Conservation (phyloP, 2,888 invertebrate species). For the Aplocera efformata region DNA sequence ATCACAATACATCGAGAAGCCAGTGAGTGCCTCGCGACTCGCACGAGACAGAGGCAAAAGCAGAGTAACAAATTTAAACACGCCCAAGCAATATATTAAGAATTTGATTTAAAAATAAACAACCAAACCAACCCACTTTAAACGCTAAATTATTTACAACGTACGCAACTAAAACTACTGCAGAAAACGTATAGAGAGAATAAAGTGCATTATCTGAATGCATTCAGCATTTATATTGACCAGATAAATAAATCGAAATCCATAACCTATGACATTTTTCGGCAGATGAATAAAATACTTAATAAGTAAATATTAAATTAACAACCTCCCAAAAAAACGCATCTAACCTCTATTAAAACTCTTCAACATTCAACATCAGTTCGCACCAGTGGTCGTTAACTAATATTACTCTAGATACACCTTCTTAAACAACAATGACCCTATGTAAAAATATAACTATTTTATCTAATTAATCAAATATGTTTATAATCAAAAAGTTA, state of each 20-base stretch:
- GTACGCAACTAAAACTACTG: conserved; percentile 46
- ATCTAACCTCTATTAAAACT: conserved; percentile 74
- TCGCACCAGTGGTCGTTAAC: conserved; percentile 75
- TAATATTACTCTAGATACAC: conserved; percentile 52
- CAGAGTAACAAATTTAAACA: conserved; percentile 41
- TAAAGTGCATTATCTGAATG: conserved; percentile 47
- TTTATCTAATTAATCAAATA: conserved; percentile 29
- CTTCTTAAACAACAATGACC: conserved; percentile 55
- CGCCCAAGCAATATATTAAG: conserved; percentile 63
- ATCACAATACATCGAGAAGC: conserved; percentile 59
- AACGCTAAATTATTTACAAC: conserved; percentile 58
- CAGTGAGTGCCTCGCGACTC: conserved; percentile 33
- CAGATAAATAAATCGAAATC: conserved; percentile 47
- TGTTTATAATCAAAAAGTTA: conserved; percentile 12
- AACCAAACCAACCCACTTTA: conserved; percentile 72
- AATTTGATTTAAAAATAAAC: conserved; percentile 50
- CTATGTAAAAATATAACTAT: conserved; percentile 74
- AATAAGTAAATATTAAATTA: conserved; percentile 60
- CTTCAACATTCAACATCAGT: conserved; percentile 77
- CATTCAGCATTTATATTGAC: conserved; percentile 44
- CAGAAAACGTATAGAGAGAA: conserved; percentile 67
- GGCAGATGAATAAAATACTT: conserved; percentile 46
- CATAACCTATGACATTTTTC: conserved; percentile 39
- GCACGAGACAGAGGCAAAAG: conserved; percentile 21
- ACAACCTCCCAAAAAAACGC: conserved; percentile 71